Percentiles rank a stretch among this genome's conserved stretches.
Conservation (phyloP, 2,797 vertebrate species). For the Chloroceryle amazona region DNA sequence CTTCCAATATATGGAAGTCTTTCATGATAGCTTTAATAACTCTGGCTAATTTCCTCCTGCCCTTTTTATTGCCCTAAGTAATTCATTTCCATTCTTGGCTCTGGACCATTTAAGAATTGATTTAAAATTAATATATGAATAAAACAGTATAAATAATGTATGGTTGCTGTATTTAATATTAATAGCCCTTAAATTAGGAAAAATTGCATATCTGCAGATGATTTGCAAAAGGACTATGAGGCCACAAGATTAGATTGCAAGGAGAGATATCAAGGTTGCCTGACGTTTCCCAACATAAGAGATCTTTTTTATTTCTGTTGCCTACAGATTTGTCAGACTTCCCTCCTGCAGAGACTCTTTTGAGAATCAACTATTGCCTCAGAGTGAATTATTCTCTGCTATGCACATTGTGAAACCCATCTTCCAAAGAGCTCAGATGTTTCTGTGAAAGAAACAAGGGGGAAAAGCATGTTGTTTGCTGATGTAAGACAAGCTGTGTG, state of each 20-base stretch:
- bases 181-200: slow-evolving; percentile 63
- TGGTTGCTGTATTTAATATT: slow-evolving; percentile 72
- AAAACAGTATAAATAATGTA: slow-evolving; percentile 76
- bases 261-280: neutral
- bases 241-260: neutral
- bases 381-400: neutral
- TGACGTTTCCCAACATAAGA: neutral
- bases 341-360: neutral
- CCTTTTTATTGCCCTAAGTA: slow-evolving; percentile 53
- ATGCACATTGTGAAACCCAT: neutral
- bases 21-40: slow-evolving; percentile 22
- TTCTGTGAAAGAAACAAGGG: neutral
- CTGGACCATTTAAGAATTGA: slow-evolving; percentile 52
- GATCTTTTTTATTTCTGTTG: neutral
- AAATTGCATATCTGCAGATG: slow-evolving; percentile 35
- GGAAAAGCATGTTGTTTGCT: neutral
- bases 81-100: slow-evolving; percentile 38
- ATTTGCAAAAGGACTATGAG: neutral
- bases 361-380: neutral
- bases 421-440: neutral
- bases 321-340: neutral
- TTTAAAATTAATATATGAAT: slow-evolving; percentile 70
- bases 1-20: neutral
- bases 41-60: slow-evolving; percentile 25
- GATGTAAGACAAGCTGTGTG: neutral